Conservation (phyloP, 2,797 vertebrate genomes). For the Eulemur albifrons region DNA sequence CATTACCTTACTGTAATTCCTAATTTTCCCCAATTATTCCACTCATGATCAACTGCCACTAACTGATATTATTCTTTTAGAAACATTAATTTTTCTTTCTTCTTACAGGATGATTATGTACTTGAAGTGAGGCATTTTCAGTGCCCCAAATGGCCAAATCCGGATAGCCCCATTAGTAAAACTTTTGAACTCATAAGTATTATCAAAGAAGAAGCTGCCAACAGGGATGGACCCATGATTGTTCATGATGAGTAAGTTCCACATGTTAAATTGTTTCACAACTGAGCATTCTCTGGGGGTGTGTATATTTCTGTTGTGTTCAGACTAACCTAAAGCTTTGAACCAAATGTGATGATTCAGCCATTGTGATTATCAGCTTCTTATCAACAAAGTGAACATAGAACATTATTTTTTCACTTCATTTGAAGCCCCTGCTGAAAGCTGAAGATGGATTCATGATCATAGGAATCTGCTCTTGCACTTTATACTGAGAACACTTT, state of each 20-base stretch:
- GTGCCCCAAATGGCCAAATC: constrained; percentile 95
- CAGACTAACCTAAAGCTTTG: not conserved
- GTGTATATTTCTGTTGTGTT: not conserved
- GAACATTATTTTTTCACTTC: not conserved
- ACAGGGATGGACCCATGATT: constrained; percentile 90
- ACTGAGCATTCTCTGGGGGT: not conserved
- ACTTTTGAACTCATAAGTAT: constrained; percentile 94
- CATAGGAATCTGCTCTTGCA: not conserved
- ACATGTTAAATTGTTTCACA: not conserved
- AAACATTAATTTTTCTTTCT: not conserved
- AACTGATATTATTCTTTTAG: not conserved
- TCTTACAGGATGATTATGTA: constrained; percentile 93
- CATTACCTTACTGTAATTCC: not conserved
- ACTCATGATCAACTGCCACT: not conserved
- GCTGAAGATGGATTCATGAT: not conserved
- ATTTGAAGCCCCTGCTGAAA: not conserved
- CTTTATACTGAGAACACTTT: not conserved
- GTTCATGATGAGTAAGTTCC: constrained; percentile 94
- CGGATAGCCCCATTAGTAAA: constrained; percentile 94
- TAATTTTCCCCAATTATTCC: not conserved
- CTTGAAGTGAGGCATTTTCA: constrained; percentile 95
- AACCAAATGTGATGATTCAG: not conserved
- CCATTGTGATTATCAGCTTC: not conserved
- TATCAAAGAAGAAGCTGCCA: constrained; percentile 88
- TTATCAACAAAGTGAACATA: not conserved